Base-by-base conservation (phyloP, 2,113 vertebrate species). In the Hippocampus zosterae region DNA sequence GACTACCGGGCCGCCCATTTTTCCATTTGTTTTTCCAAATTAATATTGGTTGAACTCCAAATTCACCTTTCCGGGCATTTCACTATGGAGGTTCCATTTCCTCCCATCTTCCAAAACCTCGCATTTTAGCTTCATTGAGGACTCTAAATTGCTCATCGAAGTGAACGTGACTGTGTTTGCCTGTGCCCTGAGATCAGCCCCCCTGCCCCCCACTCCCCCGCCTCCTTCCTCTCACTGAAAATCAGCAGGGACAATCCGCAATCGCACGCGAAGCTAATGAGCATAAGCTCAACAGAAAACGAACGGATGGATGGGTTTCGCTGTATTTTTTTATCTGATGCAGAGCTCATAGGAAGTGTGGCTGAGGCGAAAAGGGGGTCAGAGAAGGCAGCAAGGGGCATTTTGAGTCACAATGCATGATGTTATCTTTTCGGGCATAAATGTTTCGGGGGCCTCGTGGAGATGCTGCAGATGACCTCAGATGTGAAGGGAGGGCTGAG, bases 381-480 rank as follows among this genome's bases (percentile, higher is more conserved):
- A 27, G 42, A 25, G 60, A 37, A 62, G 60, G 18, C 60, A 37
- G 37, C 60, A n/a, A 40, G 60, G 60, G 60, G 12, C 50, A 25
- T 55, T 65, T 63, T 70, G 66, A 59, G 61, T 48, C 53, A 71
- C 18, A 69, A 42, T 21, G 33, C 44, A 5, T 13, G 15, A 2
- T 55, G 3, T 73, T 82, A 71, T 74, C 37, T 75, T 67, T 25
- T 27, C 56, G 96, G 95, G 93, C 94, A 0, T 80, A 96, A 69
- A 1, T 93, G 67, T 89, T 85, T 16, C 92, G 96, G 81, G 81
- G 95, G 94, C 65, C 92, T 96, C 67, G 87, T 89, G 70, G 96
- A 96, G 27, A 18, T 23, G 71, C 75, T 98, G 70, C 87, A 96
- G 71, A 70, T 98, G 92, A 96, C 96, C 52, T 95, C 94, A 0